Conservation (phyloP, 1,140 invertebrate species). For the Oreohelix idahoensis region DNA sequence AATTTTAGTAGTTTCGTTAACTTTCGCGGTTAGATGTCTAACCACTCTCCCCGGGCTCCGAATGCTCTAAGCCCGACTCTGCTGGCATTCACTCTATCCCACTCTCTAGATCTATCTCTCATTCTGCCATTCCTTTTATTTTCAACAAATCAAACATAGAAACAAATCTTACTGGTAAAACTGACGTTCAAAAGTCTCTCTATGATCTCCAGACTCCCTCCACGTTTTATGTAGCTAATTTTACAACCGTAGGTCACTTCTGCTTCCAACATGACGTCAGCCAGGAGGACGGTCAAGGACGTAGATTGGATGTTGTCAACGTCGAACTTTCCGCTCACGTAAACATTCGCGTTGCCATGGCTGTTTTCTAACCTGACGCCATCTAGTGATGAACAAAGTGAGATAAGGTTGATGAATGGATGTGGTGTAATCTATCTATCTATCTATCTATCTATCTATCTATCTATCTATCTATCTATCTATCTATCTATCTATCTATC, state of each 20-base stretch:
- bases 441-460: background rate
- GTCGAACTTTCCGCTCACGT: constrained; percentile 25
- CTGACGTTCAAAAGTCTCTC: constrained; percentile 18
- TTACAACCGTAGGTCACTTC: constrained; percentile 25
- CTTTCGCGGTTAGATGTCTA: too few relatives aligned
- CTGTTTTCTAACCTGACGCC: constrained; percentile 8
- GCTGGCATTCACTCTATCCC: too few relatives aligned
- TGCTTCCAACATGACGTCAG: background rate
- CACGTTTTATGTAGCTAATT: constrained; percentile 14
- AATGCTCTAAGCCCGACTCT: too few relatives aligned
- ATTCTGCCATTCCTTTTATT: too few relatives aligned
- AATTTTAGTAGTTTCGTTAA: too few relatives aligned
- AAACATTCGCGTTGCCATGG: constrained; percentile 3
- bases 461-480: background rate
- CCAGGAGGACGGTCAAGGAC: constrained; percentile 31
- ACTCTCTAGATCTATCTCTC: too few relatives aligned
- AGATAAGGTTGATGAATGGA: background rate
- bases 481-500: background rate
- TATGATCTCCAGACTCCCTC: constrained; percentile 5
- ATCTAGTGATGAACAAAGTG: background rate
- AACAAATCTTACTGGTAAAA: background rate
- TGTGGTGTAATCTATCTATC: background rate
- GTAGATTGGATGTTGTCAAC: constrained; percentile 4
- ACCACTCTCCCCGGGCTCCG: too few relatives aligned
- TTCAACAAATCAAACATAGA: too few relatives aligned